Conservation (phyloP, 2,113 vertebrate species). For the Oxyura jamaicensis region DNA sequence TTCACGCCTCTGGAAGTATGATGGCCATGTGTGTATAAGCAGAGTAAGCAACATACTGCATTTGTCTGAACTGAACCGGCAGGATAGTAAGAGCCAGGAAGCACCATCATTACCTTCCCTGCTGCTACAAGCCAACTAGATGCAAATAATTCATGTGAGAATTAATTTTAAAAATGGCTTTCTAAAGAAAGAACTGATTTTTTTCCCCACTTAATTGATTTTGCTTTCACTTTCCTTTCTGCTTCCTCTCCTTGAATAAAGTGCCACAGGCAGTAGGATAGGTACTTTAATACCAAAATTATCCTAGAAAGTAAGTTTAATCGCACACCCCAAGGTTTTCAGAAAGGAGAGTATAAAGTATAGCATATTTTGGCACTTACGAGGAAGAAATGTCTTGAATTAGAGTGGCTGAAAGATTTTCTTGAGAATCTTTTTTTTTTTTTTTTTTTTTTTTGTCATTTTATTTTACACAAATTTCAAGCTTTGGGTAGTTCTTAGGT, state of each 20-base stretch:
- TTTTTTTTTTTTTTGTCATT: background rate
- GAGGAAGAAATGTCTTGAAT: background rate
- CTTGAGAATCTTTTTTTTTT: background rate
- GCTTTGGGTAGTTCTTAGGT: background rate
- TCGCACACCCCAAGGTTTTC: background rate
- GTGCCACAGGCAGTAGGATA: background rate
- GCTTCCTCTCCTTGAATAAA: background rate
- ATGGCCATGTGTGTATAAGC: rapidly evolving
- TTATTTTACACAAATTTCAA: background rate
- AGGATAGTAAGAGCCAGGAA: background rate
- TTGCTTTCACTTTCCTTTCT: constrained; percentile 8
- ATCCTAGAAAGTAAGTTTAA: constrained; percentile 16
- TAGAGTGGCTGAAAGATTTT: background rate
- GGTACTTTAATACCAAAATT: constrained; percentile 21
- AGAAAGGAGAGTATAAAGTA: background rate
- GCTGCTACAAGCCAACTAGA: background rate
- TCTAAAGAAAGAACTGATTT: background rate
- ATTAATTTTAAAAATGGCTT: background rate
- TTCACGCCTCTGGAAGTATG: rapidly evolving
- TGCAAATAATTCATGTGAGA: background rate
- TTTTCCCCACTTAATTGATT: background rate
- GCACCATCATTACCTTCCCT: background rate
- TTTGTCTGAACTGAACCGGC: background rate
- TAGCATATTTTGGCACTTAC: background rate
- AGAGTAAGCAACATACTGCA: background rate